Conservation (phyloP, 2,888 invertebrate genomes). For the Ischnura elegans region DNA sequence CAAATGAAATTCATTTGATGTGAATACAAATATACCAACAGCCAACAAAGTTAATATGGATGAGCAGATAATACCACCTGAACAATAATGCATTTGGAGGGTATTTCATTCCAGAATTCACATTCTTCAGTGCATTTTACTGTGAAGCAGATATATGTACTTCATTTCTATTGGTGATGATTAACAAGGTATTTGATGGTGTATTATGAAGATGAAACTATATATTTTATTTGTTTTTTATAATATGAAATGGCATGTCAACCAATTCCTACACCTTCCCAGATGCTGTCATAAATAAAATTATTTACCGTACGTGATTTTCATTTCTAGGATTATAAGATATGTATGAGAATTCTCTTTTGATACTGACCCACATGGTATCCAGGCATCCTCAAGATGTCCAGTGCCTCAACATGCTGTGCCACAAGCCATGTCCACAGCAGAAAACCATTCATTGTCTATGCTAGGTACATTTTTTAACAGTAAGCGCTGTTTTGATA, state of each 20-base stretch:
- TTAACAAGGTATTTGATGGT: conserved; percentile 62
- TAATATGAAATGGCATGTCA: conserved; percentile 61
- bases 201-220: conserved; percentile 58
- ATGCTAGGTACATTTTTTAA: no score
- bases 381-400: no score
- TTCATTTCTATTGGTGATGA: conserved; percentile 58
- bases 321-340: background rate
- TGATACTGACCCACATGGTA: no score
- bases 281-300: conserved; percentile 63
- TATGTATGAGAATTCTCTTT: background rate
- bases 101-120: background rate
- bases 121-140: background rate
- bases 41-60: background rate
- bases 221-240: conserved; percentile 64
- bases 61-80: background rate
- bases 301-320: conserved; percentile 36
- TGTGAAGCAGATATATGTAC: background rate
- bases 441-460: no score
- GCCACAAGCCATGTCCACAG: no score
- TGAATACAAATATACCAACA: background rate
- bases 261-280: conserved; percentile 63
- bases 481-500: no score
- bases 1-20: background rate
- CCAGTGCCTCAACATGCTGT: no score
- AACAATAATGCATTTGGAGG: background rate